These are phyloP conservation scores for Scaptomyza polygonia DNA, from an alignment of 2,888 invertebrate genomes.

Conservation along the genomic window DNA sequence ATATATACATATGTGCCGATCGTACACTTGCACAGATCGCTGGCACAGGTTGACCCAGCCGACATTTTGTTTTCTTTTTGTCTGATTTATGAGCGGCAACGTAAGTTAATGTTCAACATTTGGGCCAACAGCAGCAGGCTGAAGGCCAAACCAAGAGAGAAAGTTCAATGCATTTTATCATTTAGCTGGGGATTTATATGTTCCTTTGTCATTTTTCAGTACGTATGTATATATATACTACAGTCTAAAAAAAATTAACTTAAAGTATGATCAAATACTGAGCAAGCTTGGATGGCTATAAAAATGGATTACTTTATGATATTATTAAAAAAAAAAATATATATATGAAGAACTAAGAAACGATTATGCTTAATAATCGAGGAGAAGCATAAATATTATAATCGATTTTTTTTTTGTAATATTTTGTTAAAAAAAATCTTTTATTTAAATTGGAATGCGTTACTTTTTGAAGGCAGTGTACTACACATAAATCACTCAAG, in stretches of 20 bases:
- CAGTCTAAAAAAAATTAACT: no score
- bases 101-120: conserved; percentile 40
- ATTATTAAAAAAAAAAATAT: no score
- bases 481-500: not conserved
- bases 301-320: no score
- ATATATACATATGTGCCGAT: not conserved
- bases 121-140: conserved; percentile 34
- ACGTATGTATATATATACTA: no score
- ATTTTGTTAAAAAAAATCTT: no score
- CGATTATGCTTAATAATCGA: no score
- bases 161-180: conserved; percentile 73
- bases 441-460: not conserved
- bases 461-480: not conserved
- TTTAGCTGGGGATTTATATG: conserved; percentile 30
- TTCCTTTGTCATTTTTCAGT: conserved; percentile 14
- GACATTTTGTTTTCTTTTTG: conserved; percentile 35
- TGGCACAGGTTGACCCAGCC: conserved; percentile 51
- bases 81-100: conserved; percentile 58
- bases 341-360: no score
- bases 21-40: conserved; percentile 39
- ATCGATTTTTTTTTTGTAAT: no score
- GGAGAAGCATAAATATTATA: no score
- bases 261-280: no score
- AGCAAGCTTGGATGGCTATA: no score
- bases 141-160: conserved; percentile 67